phyloP scores from a whole-genome alignment of 2,113 vertebrate species.

The Chionodraco myersi region DNA sequence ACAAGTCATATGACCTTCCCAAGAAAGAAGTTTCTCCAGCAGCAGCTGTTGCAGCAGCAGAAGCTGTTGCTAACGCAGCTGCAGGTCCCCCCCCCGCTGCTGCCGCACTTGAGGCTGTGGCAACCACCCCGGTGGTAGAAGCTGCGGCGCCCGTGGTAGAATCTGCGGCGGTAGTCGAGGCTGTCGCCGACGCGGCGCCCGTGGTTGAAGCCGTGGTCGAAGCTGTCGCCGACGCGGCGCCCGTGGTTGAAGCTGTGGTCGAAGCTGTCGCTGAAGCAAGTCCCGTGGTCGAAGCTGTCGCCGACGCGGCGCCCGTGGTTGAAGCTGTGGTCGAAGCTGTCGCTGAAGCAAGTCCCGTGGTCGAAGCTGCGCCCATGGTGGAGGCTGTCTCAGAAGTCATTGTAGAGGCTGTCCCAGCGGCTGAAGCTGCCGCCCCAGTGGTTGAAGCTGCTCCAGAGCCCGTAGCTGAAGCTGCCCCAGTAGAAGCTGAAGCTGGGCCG shows the following conservation, averaged over 20 bases:
- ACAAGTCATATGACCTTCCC: slow-evolving; percentile 60
- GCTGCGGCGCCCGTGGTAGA: background rate
- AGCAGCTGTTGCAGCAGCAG: slow-evolving; percentile 12
- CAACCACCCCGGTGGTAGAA: background rate
- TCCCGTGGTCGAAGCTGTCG: background rate
- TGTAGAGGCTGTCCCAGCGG: background rate
- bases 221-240: background rate
- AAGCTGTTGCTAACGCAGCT: slow-evolving; percentile 13
- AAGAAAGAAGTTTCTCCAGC: slow-evolving; percentile 58
- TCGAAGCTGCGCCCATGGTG: background rate
- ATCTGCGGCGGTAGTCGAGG: background rate
- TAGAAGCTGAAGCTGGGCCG: too few species aligned
- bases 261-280: background rate
- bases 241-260: background rate
- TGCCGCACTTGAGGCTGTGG: slow-evolving; percentile 20
- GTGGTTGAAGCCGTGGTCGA: background rate
- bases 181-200: background rate
- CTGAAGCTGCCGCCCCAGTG: background rate
- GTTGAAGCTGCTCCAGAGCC: slow-evolving; percentile 1
- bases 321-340: background rate
- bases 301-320: background rate
- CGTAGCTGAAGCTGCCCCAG: too few species aligned
- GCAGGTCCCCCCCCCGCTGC: background rate
- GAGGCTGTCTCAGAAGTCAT: background rate
- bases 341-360: fast-evolving